Evolutionary conservation across 2,797 vertebrate species (phyloP), one percentile per base, ranked within the genome.

Genomic region (Lerista edwardsae): DNA sequence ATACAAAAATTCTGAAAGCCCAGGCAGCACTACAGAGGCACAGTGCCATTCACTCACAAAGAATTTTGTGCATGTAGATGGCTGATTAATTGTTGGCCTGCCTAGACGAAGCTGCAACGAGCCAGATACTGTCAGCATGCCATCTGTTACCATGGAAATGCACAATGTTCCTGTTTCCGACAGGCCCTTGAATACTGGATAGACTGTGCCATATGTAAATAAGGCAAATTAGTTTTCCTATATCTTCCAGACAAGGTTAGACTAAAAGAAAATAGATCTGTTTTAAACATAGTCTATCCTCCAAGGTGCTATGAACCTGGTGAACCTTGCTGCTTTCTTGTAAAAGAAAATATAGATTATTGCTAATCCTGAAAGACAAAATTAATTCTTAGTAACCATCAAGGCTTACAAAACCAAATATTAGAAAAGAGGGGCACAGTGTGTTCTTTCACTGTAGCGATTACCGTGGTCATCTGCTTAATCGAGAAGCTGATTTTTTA

Each of bases 71-170:
- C 96, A 96, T 96, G 95, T 96, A 96, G 96, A 96, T 97, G 96
- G 96, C 96, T 97, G 97, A 97, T 97, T 97, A 97, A 97, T 97
- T 97, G 96, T 96, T 95, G 96, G 97, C 96, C 96, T 96, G 97
- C 97, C 94, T 97, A 96, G 95, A 97, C 96, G 96, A 97, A 96
- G 96, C 95, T 97, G 95, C 97, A 96, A 96, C 94, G 96, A 97
- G 96, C 96, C 96, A 96, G 96, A 97, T 97, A 97, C 96, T 97
- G 96, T 96, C 96, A 97, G 96, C 96, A 97, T 97, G 96, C 96
- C 96, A 97, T 95, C 95, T 95, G 97, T 97, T 97, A 97, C 97
- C 97, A 97, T 98, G 97, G 97, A 96, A 97, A 98, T 97, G 95
- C 95, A 95, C 96, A 96, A 96, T 96, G 97, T 96, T 97, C 96